Conservation (phyloP, 2,797 vertebrate species). For the Coluber constrictor region DNA sequence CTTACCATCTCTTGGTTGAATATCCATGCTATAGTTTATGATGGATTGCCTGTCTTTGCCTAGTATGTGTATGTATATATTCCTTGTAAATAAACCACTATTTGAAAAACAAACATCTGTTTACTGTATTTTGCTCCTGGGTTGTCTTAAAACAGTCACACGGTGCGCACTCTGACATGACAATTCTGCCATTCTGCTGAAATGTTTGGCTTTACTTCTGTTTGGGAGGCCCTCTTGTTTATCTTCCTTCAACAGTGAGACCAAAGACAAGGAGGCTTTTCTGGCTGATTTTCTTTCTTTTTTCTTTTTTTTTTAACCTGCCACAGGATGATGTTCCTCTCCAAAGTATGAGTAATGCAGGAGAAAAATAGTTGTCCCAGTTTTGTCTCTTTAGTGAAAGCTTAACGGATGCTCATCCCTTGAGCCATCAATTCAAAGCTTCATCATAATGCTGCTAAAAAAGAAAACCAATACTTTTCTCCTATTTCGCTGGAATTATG, state of each 20-base stretch:
- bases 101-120: no score
- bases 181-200: rapidly evolving
- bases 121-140: no score
- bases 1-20: no score
- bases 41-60: no score
- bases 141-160: no score
- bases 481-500: conserved; percentile 60
- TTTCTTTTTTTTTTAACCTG: neutral
- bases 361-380: neutral
- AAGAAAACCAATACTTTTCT: conserved; percentile 35
- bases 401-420: conserved; percentile 22
- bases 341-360: neutral
- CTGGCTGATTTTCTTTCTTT: neutral
- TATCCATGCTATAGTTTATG: no score
- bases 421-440: neutral
- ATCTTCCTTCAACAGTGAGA: neutral
- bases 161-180: neutral
- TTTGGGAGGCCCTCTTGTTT: neutral
- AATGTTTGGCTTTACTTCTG: neutral
- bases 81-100: no score
- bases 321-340: neutral
- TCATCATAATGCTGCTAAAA: conserved; percentile 2
- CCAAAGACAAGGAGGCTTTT: neutral
- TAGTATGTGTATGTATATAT: no score
- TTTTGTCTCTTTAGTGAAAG: conserved; percentile 5